Evolutionary conservation across 2,113 vertebrate genomes (phyloP).

Genomic region (Amazona vittata): DNA sequence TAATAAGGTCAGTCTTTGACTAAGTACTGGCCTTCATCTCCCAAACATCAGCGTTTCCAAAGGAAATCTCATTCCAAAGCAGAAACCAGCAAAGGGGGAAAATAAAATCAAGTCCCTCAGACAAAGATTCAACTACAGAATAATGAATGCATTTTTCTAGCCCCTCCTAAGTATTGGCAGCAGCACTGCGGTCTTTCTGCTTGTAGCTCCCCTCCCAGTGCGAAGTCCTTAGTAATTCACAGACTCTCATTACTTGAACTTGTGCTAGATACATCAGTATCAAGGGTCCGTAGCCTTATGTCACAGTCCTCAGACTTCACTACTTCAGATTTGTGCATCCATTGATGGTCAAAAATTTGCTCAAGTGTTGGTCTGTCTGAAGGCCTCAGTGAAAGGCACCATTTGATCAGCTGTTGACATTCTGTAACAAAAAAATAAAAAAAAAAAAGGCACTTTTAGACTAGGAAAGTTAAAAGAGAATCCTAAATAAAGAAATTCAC

Average conservation of each 20-base stretch:
- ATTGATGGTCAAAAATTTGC: constrained; percentile 94
- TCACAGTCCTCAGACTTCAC: constrained; percentile 84
- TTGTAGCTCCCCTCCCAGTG: constrained; percentile 68
- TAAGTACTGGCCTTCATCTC: constrained; percentile 87
- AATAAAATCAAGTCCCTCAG: constrained; percentile 72
- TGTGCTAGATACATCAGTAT: constrained; percentile 91
- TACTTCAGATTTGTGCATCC: constrained; percentile 87
- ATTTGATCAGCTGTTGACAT: constrained; percentile 96
- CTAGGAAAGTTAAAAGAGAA: neutral
- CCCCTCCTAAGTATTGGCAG: constrained; percentile 71
- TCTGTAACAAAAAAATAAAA: constrained; percentile 68
- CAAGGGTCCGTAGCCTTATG: constrained; percentile 87
- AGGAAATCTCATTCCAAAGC: constrained; percentile 76
- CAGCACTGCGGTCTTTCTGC: constrained; percentile 76
- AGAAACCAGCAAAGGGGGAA: constrained; percentile 78
- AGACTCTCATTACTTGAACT: constrained; percentile 97
- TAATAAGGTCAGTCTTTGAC: constrained; percentile 83
- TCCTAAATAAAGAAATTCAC: neutral
- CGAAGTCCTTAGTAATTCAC: constrained; percentile 77
- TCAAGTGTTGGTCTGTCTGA: constrained; percentile 94
- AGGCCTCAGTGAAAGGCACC: constrained; percentile 94
- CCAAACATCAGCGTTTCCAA: constrained; percentile 82
- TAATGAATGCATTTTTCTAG: constrained; percentile 73
- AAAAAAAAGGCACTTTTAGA: neutral
- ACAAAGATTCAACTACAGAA: constrained; percentile 82